A percentile compares a stretch with the other conserved stretches of the same genome.
phyloP scores from a whole-genome alignment of 1,140 invertebrate genomes.

The Musca vetustissima region DNA sequence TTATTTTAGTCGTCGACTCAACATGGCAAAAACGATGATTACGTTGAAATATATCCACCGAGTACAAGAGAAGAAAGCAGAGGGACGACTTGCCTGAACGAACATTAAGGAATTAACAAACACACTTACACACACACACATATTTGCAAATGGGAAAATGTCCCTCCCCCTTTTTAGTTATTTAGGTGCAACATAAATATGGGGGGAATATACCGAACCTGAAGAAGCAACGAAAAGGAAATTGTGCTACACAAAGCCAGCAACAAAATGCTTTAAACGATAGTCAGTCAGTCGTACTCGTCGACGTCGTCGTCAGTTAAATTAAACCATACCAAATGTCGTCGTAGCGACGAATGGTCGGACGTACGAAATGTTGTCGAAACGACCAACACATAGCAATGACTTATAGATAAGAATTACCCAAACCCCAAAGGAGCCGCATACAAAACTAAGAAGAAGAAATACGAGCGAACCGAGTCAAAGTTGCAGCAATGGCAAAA shows the following conservation, averaged over 20 bases:
- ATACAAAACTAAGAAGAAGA: background rate
- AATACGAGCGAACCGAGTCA: background rate
- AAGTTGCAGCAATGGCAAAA: background rate
- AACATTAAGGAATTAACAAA: slow-evolving; percentile 21
- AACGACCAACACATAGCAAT: background rate
- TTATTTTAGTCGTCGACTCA: background rate
- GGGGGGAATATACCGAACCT: background rate
- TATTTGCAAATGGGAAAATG: background rate
- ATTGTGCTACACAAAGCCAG: background rate
- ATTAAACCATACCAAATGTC: too few relatives aligned
- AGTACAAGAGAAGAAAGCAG: background rate
- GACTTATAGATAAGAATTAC: slow-evolving; percentile 17
- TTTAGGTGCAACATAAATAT: background rate
- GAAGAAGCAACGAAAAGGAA: slow-evolving; percentile 9
- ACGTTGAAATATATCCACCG: background rate
- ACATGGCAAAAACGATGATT: background rate
- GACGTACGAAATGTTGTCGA: too few relatives aligned
- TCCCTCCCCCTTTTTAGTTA: background rate
- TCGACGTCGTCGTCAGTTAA: too few relatives aligned
- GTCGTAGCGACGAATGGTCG: too few relatives aligned
- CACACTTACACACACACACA: background rate
- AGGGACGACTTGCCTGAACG: slow-evolving; percentile 1
- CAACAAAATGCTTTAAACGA: too few relatives aligned
- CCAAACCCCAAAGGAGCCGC: background rate
- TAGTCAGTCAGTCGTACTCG: too few relatives aligned